Evolutionary conservation across 2,113 vertebrate species (phyloP).

Genomic region (Halichoeres trimaculatus): DNA sequence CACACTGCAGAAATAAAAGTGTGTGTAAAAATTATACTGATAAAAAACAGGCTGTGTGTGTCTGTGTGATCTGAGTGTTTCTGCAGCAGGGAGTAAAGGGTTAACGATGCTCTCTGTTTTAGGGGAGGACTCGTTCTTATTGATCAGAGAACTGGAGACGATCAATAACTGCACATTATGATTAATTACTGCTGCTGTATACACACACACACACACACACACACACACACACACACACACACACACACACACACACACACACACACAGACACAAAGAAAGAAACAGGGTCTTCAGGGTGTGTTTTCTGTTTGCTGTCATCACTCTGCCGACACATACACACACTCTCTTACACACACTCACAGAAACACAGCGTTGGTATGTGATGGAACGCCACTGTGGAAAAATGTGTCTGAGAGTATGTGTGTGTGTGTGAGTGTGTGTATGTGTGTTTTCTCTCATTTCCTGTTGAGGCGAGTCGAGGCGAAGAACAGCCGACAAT

Average conservation of each 20-base stretch:
- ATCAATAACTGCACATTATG: conserved; percentile 71
- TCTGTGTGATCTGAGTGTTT: background rate
- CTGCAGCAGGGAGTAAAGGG: background rate
- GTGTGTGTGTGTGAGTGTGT: conserved; percentile 6
- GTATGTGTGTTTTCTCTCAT: background rate
- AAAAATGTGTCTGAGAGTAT: background rate
- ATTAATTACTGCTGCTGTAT: conserved; percentile 64
- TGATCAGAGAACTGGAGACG: conserved; percentile 52
- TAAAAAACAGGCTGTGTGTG: background rate
- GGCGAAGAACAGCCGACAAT: background rate
- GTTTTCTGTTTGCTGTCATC: conserved; percentile 57
- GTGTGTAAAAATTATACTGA: no score
- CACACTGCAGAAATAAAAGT: no score
- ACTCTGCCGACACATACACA: conserved; percentile 10
- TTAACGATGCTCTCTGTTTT: conserved; percentile 37
- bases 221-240: conserved; percentile 18
- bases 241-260: conserved; percentile 23
- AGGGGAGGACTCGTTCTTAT: conserved; percentile 45
- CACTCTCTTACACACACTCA: background rate
- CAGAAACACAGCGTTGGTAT: conserved; percentile 11
- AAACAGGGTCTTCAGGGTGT: conserved; percentile 39
- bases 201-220: conserved; percentile 29
- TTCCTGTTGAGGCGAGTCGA: background rate
- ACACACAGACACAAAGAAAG: conserved; percentile 10
- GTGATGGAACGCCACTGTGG: conserved; percentile 22